phyloP scores from a whole-genome alignment of 2,113 vertebrate species.

The Tychaedon coryphoeus region DNA sequence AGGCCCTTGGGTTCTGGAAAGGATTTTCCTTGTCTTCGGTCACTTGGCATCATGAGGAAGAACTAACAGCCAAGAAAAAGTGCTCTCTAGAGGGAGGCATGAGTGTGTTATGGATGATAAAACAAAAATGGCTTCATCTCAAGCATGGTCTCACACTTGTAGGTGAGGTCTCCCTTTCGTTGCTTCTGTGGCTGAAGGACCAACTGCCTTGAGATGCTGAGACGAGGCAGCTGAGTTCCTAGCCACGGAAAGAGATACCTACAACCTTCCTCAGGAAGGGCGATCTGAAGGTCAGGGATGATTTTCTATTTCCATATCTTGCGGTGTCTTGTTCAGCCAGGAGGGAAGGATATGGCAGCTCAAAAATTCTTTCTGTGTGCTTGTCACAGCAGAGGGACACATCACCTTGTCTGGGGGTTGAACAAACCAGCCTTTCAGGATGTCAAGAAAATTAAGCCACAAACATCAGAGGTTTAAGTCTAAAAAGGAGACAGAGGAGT shows the following conservation, averaged over 20 bases:
- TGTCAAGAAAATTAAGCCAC: no score
- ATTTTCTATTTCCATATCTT: not conserved
- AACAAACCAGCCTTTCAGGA: not conserved
- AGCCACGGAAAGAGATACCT: not conserved
- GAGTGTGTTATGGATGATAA: not conserved
- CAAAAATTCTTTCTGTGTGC: not conserved
- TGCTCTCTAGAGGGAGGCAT: not conserved
- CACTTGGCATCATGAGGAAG: not conserved
- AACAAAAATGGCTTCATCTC: not conserved
- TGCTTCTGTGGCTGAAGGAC: not conserved
- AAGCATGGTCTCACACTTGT: not conserved
- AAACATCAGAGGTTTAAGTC: no score
- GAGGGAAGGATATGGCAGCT: not conserved
- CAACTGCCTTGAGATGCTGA: not conserved
- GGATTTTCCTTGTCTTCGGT: not conserved
- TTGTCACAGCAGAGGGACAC: not conserved
- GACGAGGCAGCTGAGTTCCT: not conserved
- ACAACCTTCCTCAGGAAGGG: not conserved
- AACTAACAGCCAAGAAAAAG: not conserved
- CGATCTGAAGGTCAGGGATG: not conserved
- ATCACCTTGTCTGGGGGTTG: accelerated
- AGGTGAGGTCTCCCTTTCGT: not conserved
- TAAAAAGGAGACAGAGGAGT: no score
- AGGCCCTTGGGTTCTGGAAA: not conserved
- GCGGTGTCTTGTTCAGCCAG: not conserved